These are phyloP conservation scores for Sipha maydis DNA, from an alignment of 2,888 invertebrate species.

Conservation along the genomic window DNA sequence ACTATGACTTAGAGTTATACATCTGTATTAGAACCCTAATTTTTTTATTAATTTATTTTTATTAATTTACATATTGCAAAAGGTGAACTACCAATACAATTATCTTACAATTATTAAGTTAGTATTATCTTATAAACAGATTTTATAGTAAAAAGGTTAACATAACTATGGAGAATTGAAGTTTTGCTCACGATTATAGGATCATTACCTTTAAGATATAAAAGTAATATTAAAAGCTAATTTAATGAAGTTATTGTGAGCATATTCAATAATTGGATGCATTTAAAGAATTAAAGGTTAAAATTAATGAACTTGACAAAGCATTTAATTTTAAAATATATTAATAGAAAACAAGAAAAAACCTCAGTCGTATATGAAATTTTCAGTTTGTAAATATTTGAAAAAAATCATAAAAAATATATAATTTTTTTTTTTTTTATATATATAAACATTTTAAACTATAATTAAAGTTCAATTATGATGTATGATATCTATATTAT, in stretches of 20 bases:
- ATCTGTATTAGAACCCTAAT: slow-evolving; percentile 48
- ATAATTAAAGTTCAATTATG: neutral
- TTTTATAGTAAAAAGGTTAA: slow-evolving; percentile 10
- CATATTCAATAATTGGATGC: slow-evolving; percentile 55
- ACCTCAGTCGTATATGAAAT: slow-evolving; percentile 17
- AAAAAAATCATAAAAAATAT: slow-evolving; percentile 32
- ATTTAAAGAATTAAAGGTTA: slow-evolving; percentile 43
- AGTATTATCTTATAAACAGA: slow-evolving; percentile 13
- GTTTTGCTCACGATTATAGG: slow-evolving; percentile 34
- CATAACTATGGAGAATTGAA: slow-evolving; percentile 24
- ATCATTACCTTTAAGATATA: slow-evolving; percentile 17
- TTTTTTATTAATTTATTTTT: slow-evolving; percentile 34
- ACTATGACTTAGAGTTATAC: slow-evolving; percentile 60
- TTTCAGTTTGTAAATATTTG: slow-evolving; percentile 1
- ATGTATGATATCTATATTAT: too few relatives aligned
- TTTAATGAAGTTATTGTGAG: slow-evolving; percentile 60
- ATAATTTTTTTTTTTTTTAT: neutral
- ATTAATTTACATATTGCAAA: slow-evolving; percentile 23
- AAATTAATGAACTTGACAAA: slow-evolving; percentile 1
- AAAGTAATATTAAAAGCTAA: slow-evolving; percentile 47
- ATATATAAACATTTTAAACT: neutral
- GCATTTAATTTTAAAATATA: neutral
- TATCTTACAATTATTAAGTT: slow-evolving; percentile 2
- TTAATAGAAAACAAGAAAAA: neutral
- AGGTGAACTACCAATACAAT: neutral